Conservation (phyloP, 2,888 invertebrate species). For the Alsophila aescularia region DNA sequence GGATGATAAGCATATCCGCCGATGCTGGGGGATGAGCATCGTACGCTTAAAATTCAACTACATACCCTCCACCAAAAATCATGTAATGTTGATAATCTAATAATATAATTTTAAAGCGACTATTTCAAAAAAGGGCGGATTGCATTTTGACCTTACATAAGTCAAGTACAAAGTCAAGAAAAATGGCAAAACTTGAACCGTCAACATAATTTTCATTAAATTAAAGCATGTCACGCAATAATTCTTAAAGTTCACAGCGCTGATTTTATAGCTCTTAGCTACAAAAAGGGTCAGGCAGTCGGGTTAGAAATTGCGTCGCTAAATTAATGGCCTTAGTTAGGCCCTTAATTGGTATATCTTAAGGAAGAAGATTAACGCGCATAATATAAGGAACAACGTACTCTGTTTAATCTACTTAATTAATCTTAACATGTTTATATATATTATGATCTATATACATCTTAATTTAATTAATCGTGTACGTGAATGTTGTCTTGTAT, state of each 20-base stretch:
- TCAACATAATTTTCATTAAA: slow-evolving; percentile 25
- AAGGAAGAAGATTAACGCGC: slow-evolving; percentile 45
- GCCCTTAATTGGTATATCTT: slow-evolving; percentile 59
- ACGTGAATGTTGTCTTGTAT: no score
- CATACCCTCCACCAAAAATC: no score
- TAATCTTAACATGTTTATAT: slow-evolving; percentile 6
- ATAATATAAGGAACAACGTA: slow-evolving; percentile 27
- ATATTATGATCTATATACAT: no score
- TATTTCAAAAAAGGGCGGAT: no score
- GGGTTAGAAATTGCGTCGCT: slow-evolving; percentile 34
- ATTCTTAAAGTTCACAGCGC: slow-evolving; percentile 41
- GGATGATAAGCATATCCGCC: no score
- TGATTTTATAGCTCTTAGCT: slow-evolving; percentile 45
- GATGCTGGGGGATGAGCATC: no score
- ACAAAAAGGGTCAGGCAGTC: slow-evolving; percentile 35
- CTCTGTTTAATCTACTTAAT: slow-evolving; percentile 17
- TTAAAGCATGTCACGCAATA: slow-evolving; percentile 33
- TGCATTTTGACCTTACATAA: no score
- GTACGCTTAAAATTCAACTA: no score
- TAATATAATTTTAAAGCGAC: no score
- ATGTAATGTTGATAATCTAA: no score
- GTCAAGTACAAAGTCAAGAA: slow-evolving; percentile 2
- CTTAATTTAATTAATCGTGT: no score
- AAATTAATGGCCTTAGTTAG: slow-evolving; percentile 45
- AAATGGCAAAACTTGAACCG: slow-evolving; percentile 1